Conservation (phyloP, 2,888 invertebrate species). For the Noctuana brunneofusca region DNA sequence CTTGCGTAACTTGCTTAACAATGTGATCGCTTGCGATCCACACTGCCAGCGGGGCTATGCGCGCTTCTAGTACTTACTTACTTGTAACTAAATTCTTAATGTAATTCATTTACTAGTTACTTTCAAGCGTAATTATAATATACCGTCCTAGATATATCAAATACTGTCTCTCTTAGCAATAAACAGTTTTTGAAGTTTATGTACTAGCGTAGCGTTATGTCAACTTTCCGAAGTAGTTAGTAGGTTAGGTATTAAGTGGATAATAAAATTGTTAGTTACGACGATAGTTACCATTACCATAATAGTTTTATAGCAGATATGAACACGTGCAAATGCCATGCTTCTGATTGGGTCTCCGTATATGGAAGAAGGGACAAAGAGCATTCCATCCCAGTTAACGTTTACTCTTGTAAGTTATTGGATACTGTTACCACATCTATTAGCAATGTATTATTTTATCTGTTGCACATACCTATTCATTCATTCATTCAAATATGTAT, state of each 20-base stretch:
- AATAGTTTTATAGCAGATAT: slow-evolving; percentile 1
- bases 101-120: too few relatives aligned
- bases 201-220: background rate
- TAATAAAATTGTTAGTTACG: background rate
- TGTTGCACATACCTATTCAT: too few relatives aligned
- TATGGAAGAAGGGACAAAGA: slow-evolving; percentile 46
- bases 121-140: too few relatives aligned
- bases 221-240: background rate
- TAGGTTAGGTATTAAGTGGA: background rate
- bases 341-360: slow-evolving; percentile 43
- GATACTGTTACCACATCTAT: background rate
- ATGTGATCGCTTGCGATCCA: too few relatives aligned
- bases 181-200: background rate
- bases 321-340: slow-evolving; percentile 47
- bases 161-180: too few relatives aligned
- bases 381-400: slow-evolving; percentile 38
- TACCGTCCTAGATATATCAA: too few relatives aligned
- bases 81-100: too few relatives aligned
- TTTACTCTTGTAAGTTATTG: background rate
- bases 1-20: too few relatives aligned
- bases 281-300: slow-evolving; percentile 8
- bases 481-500: background rate
- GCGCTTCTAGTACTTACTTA: too few relatives aligned
- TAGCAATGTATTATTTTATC: background rate
- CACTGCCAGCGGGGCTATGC: too few relatives aligned